Base-by-base conservation (phyloP, 2,113 vertebrate species). In the Xyrauchen texanus region DNA sequence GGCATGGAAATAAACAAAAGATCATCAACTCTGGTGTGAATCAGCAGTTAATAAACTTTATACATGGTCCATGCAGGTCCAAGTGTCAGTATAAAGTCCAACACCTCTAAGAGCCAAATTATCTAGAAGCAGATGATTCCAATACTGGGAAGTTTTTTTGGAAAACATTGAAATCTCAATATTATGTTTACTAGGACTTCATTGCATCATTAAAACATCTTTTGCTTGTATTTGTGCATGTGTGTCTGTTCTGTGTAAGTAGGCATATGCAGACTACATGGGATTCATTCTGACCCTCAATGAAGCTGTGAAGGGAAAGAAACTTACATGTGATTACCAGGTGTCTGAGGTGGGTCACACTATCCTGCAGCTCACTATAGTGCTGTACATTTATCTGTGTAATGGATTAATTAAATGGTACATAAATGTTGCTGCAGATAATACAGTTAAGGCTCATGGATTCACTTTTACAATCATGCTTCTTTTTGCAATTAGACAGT, bases 231-330 rank as follows among this genome's bases (percentile, higher is more conserved):
- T 8, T 68, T 68, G 12, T 51, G 64, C 16, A 34, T 68, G 8
- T 58, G 21, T 70, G 21, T 58, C 47, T 74, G 12, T 49, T 10
- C 9, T 76, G 47, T 60, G 15, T 67, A 62, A 51, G 62, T 83
- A 99, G 98, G 98, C 98, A 0, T 98, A 98, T 0, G 95, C 95
- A 4, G 97, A 99, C 86, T 99, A 99, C 89, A 95, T 99, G 3
- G 96, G 97, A 71, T 99, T 99, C 88, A 86, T 99, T 84, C 93
- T 98, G 79, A 93, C 95, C 0, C 90, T 99, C 85, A 99, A 99
- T 0, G 97, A 98, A 88, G 94, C 92, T 0, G 94, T 99, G 86
- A 99, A 94, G 82, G 94, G 96, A 66, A 98, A 96, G 93, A 98
- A 97, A 87, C 89, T 98, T 85, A 95, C 91, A 0, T 92, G 93